Base-by-base conservation (phyloP, 1,140 invertebrate genomes). In the Ruditapes philippinarum region DNA sequence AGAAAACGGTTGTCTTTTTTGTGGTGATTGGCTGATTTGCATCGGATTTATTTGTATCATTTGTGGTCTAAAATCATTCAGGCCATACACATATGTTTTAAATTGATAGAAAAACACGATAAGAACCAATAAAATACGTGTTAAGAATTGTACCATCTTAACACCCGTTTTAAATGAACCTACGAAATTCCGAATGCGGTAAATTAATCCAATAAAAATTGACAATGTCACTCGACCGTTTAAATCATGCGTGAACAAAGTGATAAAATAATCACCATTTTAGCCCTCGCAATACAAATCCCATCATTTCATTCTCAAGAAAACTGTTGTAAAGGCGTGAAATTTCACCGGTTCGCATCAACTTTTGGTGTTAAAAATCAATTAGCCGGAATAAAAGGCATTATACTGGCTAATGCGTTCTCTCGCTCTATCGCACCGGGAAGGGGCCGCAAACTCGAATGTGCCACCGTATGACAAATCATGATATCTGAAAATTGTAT, bases 331-430 rank as follows among this genome's bases (percentile, higher is more conserved):
- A 68, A 51, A 70, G 74, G 85, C 74, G 85, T 88, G 74, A 88
- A 78, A 78, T 80, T 88, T 79, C 62, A 76, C 31, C 54, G 36
- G 36, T 79, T 73, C 54, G 57, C 85, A 80, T 78, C 85, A 80
- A 33, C 74, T 88, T 70, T 62, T 36, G 38, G 40, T 80, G 85
- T 79, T 88, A 65, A 36, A 54, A 76, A 62, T 88, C 85, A 88
- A 88, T 88, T 88, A 88, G 33, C 25, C 85, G 76, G 85, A 80
- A 88, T 88, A 62, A 88, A 60, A 31, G 40, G 45, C 76, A 88
- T 88, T 88, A 78, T 88, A 60, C 14, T 7, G 54, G 33, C 74
- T 79, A 88, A 79, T 80, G 33, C 85, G 74, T 49, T 68, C 54
- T 38, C 42, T 79, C 73, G 85, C 85, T 45, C 57, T 31, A 42